A percentile compares a stretch with the other conserved stretches of the same genome.
These are phyloP conservation scores for Neoniphon sammara DNA, from an alignment of 2,797 vertebrate genomes.

Conservation along the genomic window DNA sequence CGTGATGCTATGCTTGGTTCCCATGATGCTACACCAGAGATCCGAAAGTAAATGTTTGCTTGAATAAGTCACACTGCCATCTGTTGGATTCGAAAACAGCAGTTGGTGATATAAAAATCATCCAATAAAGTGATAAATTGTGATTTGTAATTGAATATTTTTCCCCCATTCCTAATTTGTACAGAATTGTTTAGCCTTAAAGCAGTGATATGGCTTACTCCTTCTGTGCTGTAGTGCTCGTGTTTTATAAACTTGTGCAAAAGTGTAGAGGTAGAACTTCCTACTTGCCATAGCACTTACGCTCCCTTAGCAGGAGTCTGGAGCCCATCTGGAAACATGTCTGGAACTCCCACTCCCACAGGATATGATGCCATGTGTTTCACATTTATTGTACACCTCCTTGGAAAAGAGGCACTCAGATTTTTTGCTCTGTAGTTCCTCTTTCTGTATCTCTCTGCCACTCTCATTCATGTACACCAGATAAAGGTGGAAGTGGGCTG, in stretches of 20 bases:
- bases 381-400: conserved; percentile 10
- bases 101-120: too few relatives aligned
- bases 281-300: conserved; percentile 10
- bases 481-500: conserved; percentile 15
- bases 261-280: conserved; percentile 17
- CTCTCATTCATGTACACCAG: conserved; percentile 9
- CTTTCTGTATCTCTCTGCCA: neutral
- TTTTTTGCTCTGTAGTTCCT: conserved; percentile 28
- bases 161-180: too few relatives aligned
- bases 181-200: too few relatives aligned
- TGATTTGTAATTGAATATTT: too few relatives aligned
- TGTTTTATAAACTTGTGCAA: conserved; percentile 20
- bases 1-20: too few relatives aligned
- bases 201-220: too few relatives aligned
- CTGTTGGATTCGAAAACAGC: too few relatives aligned
- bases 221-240: too few relatives aligned
- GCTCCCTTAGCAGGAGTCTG: conserved; percentile 20
- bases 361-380: neutral
- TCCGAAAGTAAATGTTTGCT: too few relatives aligned
- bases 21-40: too few relatives aligned
- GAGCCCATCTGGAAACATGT: conserved; percentile 30
- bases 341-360: conserved; percentile 33
- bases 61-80: too few relatives aligned
- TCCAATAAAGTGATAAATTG: too few relatives aligned
- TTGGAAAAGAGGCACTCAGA: conserved; percentile 22